Base-by-base conservation (phyloP, 2,888 invertebrate species). In the Brachyptera risi region DNA sequence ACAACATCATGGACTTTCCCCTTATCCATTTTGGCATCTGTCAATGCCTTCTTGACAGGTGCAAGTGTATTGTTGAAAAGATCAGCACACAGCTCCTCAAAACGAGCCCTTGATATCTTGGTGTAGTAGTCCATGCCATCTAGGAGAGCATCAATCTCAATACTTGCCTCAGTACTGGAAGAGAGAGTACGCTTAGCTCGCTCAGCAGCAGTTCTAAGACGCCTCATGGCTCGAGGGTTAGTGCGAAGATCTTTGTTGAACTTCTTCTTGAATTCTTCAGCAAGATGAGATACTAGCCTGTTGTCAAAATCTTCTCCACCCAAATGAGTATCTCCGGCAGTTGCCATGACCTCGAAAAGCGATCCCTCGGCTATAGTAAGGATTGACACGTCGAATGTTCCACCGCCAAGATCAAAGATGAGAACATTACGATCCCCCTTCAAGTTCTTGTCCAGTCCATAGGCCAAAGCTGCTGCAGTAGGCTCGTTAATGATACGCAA, bases 1-100 rank as follows among this genome's bases (percentile, higher is more conserved):
- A 96, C 96, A 67, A 96, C 94, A 73, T 93, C 92, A 74, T 93
- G 87, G 67, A 98, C 87, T 69, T 85, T 84, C 2, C 86, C 78
- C 76, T 97, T 98, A 80, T 96, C 96, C 87, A 98, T 87, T 77
- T 97, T 96, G 64, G 97, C 96, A 75, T 98, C 97, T 63, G 93
- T 85, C 60, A 98, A 79, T 79, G 72, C 75, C 65, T 85, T 84
- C 71, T 87, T 85, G 0, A 86, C 86, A 2, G 85, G 85, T 61
- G 84, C 83, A 76, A 37, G 85, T 64, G 97, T 97, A 64, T 90
- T 88, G 67, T 96, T 84, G 88, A 99, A 97, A 67, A 98, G 81
- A 76, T 98, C 97, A 9, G 94, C 91, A 75, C 94, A 93, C 72
- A 99, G 80, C 74, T 98, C 97, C 76, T 99, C 98, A 75, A 99